Evolutionary conservation across 1,140 invertebrate species (phyloP), one percentile per base, ranked within the genome.

Genomic region (Drosophila miranda): DNA sequence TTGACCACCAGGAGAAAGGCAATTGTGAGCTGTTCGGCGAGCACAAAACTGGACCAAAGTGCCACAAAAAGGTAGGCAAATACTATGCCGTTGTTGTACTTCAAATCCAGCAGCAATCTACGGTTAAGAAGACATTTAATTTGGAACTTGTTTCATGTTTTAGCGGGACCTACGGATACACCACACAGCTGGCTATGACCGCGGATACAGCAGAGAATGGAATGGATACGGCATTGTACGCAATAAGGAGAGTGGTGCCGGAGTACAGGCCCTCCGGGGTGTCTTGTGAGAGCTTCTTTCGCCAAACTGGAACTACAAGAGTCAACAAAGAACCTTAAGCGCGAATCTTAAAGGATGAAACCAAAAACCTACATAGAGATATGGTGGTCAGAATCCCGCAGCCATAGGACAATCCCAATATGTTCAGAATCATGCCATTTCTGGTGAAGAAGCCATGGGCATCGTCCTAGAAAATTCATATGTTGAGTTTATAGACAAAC

Each of bases 241-340:
- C 94, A 0, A 97, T 91, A 0, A 98, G 92, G 67, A 98, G 94
- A 63, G 96, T 94, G 0, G 96, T 95, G 2, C 97, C 97, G 13
- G 95, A 94, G 86, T 98, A 98, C 0, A 97, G 91, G 1, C 96
- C 96, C 87, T 97, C 96, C 54, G 97, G 93, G 9, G 95, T 94
- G 86, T 98, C 97, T 90, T 98, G 96, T 67, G 97, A 98, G 90
- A 97, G 98, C 23, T 96, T 93, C 30, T 96, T 96, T n/a, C 97
- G 92, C 91, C 96, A 96, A 46, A 93, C 94, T 38, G 95, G 94
- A 93, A 95, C 96, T 97, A 82, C 2, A 89, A 90, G 79, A 88
- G n/a, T 30, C 30, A 30, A 9, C 6, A 16, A 48, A 9, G 3
- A 23, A 9, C 30, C 41, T 41, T 1, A 16, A 6, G 2, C 0